Conservation (phyloP, 2,888 invertebrate genomes). For the Melipona bicolor region DNA sequence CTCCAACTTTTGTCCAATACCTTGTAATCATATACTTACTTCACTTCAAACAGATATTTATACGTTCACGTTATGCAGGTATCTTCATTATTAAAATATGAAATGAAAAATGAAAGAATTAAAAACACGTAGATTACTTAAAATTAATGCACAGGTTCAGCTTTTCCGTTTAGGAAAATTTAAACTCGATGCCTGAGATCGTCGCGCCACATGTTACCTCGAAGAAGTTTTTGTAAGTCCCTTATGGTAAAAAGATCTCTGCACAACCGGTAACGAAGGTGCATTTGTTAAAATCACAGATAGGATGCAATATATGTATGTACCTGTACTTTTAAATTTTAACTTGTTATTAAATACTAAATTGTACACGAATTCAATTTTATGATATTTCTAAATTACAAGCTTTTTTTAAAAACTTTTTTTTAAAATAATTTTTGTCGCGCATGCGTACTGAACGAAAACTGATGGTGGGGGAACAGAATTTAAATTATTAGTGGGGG, state of each 20-base stretch:
- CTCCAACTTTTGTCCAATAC: too few species aligned
- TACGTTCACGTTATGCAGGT: too few species aligned
- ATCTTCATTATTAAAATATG: too few species aligned
- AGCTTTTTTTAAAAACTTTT: background rate
- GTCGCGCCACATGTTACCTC: slow-evolving; percentile 2
- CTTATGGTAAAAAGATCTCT: slow-evolving; percentile 12
- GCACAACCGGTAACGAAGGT: slow-evolving; percentile 6
- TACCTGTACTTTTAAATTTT: too few species aligned
- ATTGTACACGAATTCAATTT: background rate
- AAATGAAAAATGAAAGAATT: too few species aligned
- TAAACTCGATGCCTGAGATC: background rate
- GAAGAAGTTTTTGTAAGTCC: background rate
- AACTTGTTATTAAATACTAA: background rate
- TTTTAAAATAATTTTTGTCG: background rate
- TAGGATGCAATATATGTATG: background rate
- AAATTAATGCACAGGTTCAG: too few species aligned
- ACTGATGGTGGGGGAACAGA: background rate
- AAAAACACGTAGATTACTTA: background rate
- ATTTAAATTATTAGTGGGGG: background rate
- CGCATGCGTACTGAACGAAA: background rate
- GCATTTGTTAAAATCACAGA: background rate
- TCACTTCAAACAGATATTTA: too few species aligned
- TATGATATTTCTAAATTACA: background rate
- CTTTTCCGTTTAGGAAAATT: background rate
- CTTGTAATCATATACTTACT: too few species aligned